These are phyloP conservation scores for Liparis tanakae DNA, from an alignment of 2,797 vertebrate species.

Conservation along the genomic window DNA sequence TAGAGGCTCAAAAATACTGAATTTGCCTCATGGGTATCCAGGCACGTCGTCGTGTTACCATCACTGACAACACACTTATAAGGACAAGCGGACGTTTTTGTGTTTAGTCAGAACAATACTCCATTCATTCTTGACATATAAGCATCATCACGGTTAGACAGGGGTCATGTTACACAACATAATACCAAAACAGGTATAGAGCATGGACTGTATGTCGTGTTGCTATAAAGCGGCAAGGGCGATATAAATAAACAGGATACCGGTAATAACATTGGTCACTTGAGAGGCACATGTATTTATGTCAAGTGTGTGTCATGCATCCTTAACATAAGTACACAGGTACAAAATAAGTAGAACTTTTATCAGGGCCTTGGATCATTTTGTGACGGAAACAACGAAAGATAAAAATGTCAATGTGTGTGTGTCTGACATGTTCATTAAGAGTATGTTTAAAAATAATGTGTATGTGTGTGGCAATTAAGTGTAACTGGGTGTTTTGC, in stretches of 20 bases:
- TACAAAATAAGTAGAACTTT: background rate
- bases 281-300: background rate
- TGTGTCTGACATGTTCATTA: conserved; percentile 6
- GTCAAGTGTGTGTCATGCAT: background rate
- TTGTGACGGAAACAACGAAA: background rate
- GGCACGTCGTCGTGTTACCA: background rate
- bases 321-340: background rate
- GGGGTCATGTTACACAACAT: background rate
- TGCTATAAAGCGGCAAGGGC: background rate
- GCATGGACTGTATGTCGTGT: background rate
- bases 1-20: conserved; percentile 43
- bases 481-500: conserved; percentile 31
- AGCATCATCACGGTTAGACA: background rate
- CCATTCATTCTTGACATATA: background rate
- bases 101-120: background rate
- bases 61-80: background rate
- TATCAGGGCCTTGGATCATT: background rate
- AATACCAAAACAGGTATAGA: background rate
- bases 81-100: background rate
- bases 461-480: conserved; percentile 14
- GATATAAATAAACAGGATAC: background rate
- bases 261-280: background rate
- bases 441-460: conserved; percentile 7
- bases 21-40: background rate
- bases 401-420: background rate